A percentile compares a stretch with the other conserved stretches of the same genome.
Evolutionary conservation across 2,888 invertebrate genomes (phyloP).

Genomic region (Branchipolynoe longqiensis): DNA sequence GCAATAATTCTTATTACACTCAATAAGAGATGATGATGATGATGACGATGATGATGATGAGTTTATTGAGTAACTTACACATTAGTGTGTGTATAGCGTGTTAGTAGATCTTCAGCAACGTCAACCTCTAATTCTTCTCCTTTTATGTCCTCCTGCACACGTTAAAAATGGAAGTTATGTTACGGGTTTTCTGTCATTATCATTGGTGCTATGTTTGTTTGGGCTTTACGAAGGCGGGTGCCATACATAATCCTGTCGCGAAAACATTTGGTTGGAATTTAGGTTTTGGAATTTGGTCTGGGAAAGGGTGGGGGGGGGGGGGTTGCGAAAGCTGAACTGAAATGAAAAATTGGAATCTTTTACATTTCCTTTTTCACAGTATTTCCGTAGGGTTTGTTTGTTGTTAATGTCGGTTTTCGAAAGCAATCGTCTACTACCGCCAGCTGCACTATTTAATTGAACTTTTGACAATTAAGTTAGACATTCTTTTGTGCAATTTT

Average conservation of each 20-base stretch:
- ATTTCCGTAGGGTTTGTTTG: neutral
- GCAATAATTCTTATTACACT: constrained; percentile 31
- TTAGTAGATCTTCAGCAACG: neutral
- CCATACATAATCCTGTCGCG: neutral
- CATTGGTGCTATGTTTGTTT: constrained; percentile 57
- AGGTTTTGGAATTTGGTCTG: neutral
- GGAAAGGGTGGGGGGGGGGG: constrained; percentile 20
- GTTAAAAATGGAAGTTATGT: constrained; percentile 34
- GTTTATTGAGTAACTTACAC: constrained; percentile 42
- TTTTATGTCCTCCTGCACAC: constrained; percentile 13
- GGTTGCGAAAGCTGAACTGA: neutral
- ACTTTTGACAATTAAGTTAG: no score
- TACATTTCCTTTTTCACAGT: no score
- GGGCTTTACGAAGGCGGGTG: constrained; percentile 42
- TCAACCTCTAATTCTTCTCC: neutral
- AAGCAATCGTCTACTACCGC: no score
- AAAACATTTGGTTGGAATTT: constrained; percentile 14
- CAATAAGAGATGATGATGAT: no score
- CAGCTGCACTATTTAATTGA: no score
- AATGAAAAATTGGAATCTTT: neutral
- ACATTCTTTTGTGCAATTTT: no score
- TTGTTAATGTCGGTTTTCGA: no score
- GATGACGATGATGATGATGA: neutral
- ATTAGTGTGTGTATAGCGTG: constrained; percentile 17
- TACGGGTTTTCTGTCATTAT: constrained; percentile 50